These are phyloP conservation scores for Sarcophaga caerulescens DNA, from an alignment of 2,888 invertebrate genomes.

Conservation along the genomic window DNA sequence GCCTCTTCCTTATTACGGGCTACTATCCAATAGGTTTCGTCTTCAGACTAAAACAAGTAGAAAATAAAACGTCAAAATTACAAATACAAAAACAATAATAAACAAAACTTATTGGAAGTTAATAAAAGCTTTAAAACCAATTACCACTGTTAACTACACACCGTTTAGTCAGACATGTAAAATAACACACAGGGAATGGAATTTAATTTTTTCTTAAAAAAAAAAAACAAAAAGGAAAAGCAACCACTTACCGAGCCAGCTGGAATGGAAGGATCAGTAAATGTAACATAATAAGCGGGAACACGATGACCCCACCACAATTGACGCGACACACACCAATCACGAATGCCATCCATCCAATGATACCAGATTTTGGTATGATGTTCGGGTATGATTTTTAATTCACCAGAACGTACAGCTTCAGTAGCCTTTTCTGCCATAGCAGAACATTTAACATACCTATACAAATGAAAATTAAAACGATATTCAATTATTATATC, in stretches of 20 bases:
- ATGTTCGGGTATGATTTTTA: constrained; percentile 94
- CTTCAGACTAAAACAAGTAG: constrained; percentile 79
- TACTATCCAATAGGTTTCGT: constrained; percentile 88
- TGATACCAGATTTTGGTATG: constrained; percentile 96
- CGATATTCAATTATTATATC: neutral
- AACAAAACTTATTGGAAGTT: neutral
- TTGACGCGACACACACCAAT: constrained; percentile 99
- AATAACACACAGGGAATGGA: neutral
- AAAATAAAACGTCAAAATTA: neutral
- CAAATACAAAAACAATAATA: neutral
- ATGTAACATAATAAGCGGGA: constrained; percentile 92
- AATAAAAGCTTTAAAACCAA: neutral
- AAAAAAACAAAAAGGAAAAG: neutral
- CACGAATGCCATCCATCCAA: constrained; percentile 98
- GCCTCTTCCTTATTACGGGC: constrained; percentile 90
- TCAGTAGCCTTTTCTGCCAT: constrained; percentile 94
- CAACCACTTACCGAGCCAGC: constrained; percentile 76
- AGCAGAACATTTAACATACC: constrained; percentile 92
- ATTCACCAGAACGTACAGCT: constrained; percentile 89
- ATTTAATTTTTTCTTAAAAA: neutral
- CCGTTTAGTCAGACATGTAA: constrained; percentile 49
- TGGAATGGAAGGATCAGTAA: constrained; percentile 81
- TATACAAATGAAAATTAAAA: constrained; percentile 72
- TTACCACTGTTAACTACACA: constrained; percentile 39
- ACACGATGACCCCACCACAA: constrained; percentile 99